Evolutionary conservation across 2,113 vertebrate species (phyloP), one percentile per base, ranked within the genome.

Genomic region (Etheostoma cragini): DNA sequence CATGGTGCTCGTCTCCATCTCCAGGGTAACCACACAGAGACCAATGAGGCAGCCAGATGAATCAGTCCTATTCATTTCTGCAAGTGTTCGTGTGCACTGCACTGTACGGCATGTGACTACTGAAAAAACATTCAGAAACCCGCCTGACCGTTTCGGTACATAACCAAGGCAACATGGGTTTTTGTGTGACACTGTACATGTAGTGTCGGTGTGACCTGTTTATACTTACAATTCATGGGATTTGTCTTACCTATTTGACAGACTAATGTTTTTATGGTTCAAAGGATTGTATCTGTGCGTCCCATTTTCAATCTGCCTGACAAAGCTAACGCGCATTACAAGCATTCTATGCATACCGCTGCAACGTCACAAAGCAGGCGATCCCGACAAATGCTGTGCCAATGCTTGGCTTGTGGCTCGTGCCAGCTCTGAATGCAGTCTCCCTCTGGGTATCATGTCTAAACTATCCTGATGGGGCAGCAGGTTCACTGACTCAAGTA

Each of bases 1-100:
- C 52, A 72, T 64, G 60, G 73, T 62, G 72, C 78, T 83, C 45
- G 71, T 90, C 82, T 84, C 82, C 78, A 87, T 92, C 86, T 92
- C 90, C 86, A 90, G 85, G 88, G 90, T 80, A 89, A 90, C 89
- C 75, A 78, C 81, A 87, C 82, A 71, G 83, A 89, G 78, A 80
- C 78, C 78, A 77, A 74, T 70, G 75, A 82, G 83, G 83, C 53
- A 61, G 68, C 68, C 22, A 26, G 64, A 88, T 93, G 88, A 91
- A 93, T 91, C 78, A 64, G 60, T 64, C 54, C 82, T 74, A 87
- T 92, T 92, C 85, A 88, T 89, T 67, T 76, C 72, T 45, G 66
- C 71, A 68, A 76, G 83, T 76, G 69, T 83, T 71, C 30, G 47
- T 81, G 89, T 82, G 62, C 78, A 17, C 63, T 12, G 57, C 67